Conservation (phyloP, 2,888 invertebrate species). For the Ichneumoninae sp. region DNA sequence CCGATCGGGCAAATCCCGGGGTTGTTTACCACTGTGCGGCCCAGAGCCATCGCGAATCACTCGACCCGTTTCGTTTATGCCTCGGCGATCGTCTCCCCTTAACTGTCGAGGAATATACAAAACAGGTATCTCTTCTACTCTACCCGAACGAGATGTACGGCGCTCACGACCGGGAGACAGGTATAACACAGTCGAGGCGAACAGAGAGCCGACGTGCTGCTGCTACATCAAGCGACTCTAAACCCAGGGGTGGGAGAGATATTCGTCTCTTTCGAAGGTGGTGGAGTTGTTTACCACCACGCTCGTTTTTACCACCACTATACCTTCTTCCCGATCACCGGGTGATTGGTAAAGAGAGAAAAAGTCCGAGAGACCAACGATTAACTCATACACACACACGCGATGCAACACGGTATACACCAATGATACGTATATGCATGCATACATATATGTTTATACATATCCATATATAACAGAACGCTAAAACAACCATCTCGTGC, state of each 20-base stretch:
- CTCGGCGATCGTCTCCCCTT: slow-evolving; percentile 27
- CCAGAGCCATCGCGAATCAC: slow-evolving; percentile 40
- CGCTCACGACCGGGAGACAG: slow-evolving; percentile 37
- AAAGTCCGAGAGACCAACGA: slow-evolving; percentile 27
- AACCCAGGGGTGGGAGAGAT: slow-evolving; percentile 58
- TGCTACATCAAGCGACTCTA: slow-evolving; percentile 39
- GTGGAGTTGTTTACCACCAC: slow-evolving; percentile 56
- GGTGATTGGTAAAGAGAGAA: slow-evolving; percentile 29
- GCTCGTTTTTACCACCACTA: slow-evolving; percentile 21
- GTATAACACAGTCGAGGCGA: slow-evolving; percentile 24
- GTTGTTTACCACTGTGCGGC: slow-evolving; percentile 38
- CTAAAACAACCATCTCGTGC: slow-evolving; percentile 21
- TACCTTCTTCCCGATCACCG: background rate
- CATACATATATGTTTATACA: background rate
- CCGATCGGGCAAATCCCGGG: slow-evolving; percentile 25
- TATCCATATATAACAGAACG: background rate
- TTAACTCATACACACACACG: slow-evolving; percentile 14
- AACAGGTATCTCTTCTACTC: slow-evolving; percentile 25
- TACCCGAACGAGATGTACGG: slow-evolving; percentile 41
- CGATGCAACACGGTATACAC: background rate
- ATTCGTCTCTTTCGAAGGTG: slow-evolving; percentile 64
- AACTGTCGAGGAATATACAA: background rate
- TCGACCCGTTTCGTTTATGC: slow-evolving; percentile 11
- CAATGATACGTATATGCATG: background rate
- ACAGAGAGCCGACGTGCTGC: slow-evolving; percentile 49